Evolutionary conservation across 2,888 invertebrate species (phyloP), one percentile per base, ranked within the genome.

Genomic region (Euplagia quadripunctaria): DNA sequence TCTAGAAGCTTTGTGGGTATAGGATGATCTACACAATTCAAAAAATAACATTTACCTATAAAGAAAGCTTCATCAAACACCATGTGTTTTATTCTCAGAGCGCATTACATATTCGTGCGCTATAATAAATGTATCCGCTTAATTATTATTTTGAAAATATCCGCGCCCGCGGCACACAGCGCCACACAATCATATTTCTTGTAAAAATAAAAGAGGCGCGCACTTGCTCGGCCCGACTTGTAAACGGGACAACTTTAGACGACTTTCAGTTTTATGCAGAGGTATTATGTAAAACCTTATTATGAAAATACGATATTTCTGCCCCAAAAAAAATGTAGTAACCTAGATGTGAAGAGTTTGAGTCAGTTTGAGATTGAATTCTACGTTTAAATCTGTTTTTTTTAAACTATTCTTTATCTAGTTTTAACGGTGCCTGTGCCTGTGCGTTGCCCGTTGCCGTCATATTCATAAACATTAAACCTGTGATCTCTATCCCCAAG

Each of bases 111-210:
- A 94, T 94, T 94, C 93, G 88, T 88, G 85, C 80, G 71, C 86
- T 88, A 94, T 95, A 95, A 95, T 92, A 94, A 94, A 95, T 95
- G 95, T 94, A 94, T 95, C 95, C 95, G 93, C 89, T 94, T 95
- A 95, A 95, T 95, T 94, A 95, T 95, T 95, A 95, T 95, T 95
- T 95, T 92, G 94, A 94, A 94, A 92, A 93, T 94, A 94, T 94
- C 94, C 93, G 93, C 90, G 95, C 95, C 95, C 88, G 86, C 82
- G 94, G 94, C 92, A 74, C 85, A 82, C 85, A 79, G 78, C 80
- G 74, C 78, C 67, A 75, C 79, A 83, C 82, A 81, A 85, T 86
- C 83, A 85, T 82, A 83, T 82, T 79, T 85, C 83, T 81, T 83
- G 70, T 78, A 72, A 83, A 83, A 86, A 83, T 81, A 82, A 80